A percentile compares a stretch with the other conserved stretches of the same genome.
phyloP scores from a whole-genome alignment of 2,113 vertebrate species.

The Trinectes maculatus region DNA sequence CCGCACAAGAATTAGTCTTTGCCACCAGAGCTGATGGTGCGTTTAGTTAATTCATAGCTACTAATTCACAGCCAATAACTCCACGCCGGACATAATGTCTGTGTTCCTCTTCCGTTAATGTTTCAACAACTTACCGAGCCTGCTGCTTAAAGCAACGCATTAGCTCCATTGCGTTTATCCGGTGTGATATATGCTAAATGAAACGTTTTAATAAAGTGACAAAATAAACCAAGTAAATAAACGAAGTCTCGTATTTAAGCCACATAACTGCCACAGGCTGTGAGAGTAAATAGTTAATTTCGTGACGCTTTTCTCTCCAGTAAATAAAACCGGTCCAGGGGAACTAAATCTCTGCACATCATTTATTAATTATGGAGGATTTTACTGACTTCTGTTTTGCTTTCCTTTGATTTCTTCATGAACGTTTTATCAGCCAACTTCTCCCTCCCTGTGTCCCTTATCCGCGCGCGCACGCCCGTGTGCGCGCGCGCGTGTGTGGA shows the following conservation, averaged over 20 bases:
- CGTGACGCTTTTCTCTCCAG: neutral
- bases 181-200: neutral
- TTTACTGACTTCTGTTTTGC: constrained; percentile 51
- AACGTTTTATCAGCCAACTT: constrained; percentile 59
- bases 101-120: neutral
- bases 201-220: neutral
- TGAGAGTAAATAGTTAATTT: constrained; percentile 1
- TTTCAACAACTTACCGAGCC: neutral
- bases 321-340: constrained; percentile 3
- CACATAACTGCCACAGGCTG: neutral
- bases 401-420: constrained; percentile 61
- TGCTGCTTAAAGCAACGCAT: neutral
- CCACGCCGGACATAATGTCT: constrained; percentile 1
- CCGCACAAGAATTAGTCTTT: constrained; percentile 52
- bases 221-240: constrained; percentile 2
- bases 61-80: constrained; percentile 4
- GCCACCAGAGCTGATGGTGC: constrained; percentile 40
- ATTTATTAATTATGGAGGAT: constrained; percentile 45
- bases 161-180: too few species aligned
- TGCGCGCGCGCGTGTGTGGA: constrained; percentile 32
- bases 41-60: constrained; percentile 38
- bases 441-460: constrained; percentile 5
- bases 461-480: constrained; percentile 11
- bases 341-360: constrained; percentile 14
- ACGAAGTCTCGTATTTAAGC: neutral